Base-by-base conservation (phyloP, 1,140 invertebrate genomes). In the Caenorhabditis brenneri region DNA sequence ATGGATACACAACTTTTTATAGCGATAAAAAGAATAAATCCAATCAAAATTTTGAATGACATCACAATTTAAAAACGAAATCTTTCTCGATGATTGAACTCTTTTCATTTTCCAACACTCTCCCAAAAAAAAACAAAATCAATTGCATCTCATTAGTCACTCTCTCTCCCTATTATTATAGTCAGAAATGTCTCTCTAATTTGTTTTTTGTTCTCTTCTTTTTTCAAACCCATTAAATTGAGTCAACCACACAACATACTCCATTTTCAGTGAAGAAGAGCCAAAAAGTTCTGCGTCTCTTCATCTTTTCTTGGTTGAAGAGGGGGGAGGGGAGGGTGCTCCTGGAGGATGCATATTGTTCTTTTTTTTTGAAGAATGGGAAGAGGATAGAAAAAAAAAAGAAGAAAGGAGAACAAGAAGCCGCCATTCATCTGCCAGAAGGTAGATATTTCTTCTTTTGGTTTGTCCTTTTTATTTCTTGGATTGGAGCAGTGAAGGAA, bases 341-440 rank as follows among this genome's bases (percentile, higher is more conserved):
- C 65, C 36, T 42, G 36, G 36, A 74, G 65, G 42, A 42, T 22
- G n/a, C 65, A 74, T 24, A 74, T 74, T 42, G 33, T 74, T 42
- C 22, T 74, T 19, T 65, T 65, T 65, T 74, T 74, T 74, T 74
- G n/a, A 27, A 24, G 22, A 33, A 22, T n/a, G n/a, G n/a, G n/a
- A n/a, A n/a, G n/a, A n/a, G n/a, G n/a, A n/a, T n/a, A n/a, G n/a
- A n/a, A n/a, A n/a, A n/a, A n/a, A n/a, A n/a, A n/a, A 36, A 36
- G 29, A 19, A 42, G 36, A 74, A 74, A n/a, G 24, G 9, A 74
- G n/a, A 58, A 58, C 5, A 58, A 15, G 53, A 42, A 12, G n/a
- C 58, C 58, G 33, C 31, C 58, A n/a, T 36, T 42, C 39, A n/a
- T 36, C 29, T 29, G 9, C 15, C 31, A 65, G 12, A 46, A 42